These are phyloP conservation scores for Heteromyza rotundicornis DNA, from an alignment of 2,888 invertebrate genomes.

Conservation along the genomic window DNA sequence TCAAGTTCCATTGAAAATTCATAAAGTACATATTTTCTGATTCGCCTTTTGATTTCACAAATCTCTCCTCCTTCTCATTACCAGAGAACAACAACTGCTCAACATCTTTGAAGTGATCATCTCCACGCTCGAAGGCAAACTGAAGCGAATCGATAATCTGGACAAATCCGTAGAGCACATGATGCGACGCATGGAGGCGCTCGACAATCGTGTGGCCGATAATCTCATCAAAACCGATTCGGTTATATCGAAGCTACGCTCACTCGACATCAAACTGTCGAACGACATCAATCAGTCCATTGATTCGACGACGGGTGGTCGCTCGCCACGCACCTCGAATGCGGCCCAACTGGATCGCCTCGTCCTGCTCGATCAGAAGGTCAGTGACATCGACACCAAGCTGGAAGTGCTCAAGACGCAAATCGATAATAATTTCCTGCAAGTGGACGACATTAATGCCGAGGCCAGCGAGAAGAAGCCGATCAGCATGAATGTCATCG, in stretches of 20 bases:
- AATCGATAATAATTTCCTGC: conserved; percentile 81
- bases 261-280: conserved; percentile 77
- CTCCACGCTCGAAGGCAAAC: conserved; percentile 84
- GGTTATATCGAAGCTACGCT: conserved; percentile 78
- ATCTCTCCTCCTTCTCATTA: too few species aligned
- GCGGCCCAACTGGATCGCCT: conserved; percentile 69
- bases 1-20: too few species aligned
- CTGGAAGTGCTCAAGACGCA: conserved; percentile 80
- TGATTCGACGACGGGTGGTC: conserved; percentile 33
- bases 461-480: conserved; percentile 89
- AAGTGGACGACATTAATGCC: conserved; percentile 82
- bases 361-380: conserved; percentile 80
- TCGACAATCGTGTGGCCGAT: conserved; percentile 81
- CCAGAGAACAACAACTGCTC: conserved; percentile 86
- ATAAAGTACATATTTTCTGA: too few species aligned
- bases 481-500: conserved; percentile 80
- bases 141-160: conserved; percentile 85
- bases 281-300: conserved; percentile 65
- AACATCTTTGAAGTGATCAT: conserved; percentile 90
- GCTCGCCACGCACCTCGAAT: conserved; percentile 39
- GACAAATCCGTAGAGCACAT: conserved; percentile 88
- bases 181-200: conserved; percentile 82
- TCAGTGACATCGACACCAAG: conserved; percentile 81
- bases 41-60: too few species aligned
- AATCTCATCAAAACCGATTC: conserved; percentile 86